Percentiles rank a stretch among this genome's conserved stretches.
Conservation (phyloP, 2,797 vertebrate species). For the Lateolabrax maculatus region DNA sequence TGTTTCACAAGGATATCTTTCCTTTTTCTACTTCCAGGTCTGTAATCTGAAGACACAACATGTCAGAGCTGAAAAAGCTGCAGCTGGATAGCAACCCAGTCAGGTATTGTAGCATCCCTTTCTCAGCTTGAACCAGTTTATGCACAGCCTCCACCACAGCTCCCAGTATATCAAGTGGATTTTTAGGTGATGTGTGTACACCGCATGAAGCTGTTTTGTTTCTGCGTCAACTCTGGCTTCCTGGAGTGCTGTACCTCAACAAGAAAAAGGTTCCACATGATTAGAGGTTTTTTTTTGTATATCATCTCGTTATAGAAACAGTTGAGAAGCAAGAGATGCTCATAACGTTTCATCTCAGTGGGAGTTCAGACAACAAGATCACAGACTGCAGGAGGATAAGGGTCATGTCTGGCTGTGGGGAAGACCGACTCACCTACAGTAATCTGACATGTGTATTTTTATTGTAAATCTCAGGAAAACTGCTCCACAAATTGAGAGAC, state of each 20-base stretch:
- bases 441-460: background rate
- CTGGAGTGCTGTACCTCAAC: background rate
- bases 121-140: background rate
- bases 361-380: conserved; percentile 19
- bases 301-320: conserved; percentile 13
- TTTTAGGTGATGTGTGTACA: background rate
- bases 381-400: conserved; percentile 16
- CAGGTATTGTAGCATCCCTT: background rate
- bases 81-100: background rate
- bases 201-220: background rate
- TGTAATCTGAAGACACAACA: background rate
- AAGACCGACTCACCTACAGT: background rate
- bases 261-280: conserved; percentile 17
- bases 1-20: background rate
- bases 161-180: background rate
- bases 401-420: background rate
- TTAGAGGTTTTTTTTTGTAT: conserved; percentile 11
- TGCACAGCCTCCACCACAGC: background rate
- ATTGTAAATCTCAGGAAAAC: background rate
- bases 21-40: background rate
- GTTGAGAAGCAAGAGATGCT: conserved; percentile 21
- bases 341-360: conserved; percentile 31
- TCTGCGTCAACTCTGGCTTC: conserved; percentile 1
- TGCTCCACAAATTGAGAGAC: background rate
- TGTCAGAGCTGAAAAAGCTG: background rate